phyloP scores from a whole-genome alignment of 2,113 vertebrate genomes.

The Ornithorhynchus anatinus region DNA sequence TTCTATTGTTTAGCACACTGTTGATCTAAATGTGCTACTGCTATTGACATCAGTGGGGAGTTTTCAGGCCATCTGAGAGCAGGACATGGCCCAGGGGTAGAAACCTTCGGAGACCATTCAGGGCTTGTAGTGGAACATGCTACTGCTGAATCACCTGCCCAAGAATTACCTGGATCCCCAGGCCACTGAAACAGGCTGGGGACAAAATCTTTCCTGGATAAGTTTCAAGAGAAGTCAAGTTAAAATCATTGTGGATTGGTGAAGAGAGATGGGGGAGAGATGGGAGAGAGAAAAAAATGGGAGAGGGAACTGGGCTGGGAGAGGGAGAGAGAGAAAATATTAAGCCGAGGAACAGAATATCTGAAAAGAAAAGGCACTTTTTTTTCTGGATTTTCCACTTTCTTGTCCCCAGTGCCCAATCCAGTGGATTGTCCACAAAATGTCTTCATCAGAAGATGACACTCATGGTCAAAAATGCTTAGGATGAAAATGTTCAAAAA shows the following conservation, averaged over 20 bases:
- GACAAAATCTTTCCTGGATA: too few relatives aligned
- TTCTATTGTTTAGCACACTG: conserved; percentile 3
- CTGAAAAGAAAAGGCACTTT: too few relatives aligned
- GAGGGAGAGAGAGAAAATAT: too few relatives aligned
- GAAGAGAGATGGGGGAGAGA: not conserved
- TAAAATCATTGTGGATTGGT: too few relatives aligned
- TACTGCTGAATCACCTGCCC: not conserved
- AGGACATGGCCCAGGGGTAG: conserved; percentile 19
- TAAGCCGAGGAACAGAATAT: too few relatives aligned
- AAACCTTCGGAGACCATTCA: not conserved
- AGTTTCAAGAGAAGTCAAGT: too few relatives aligned
- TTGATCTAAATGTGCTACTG: conserved; percentile 35
- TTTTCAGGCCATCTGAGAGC: conserved; percentile 20
- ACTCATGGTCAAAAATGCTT: too few relatives aligned
- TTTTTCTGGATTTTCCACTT: too few relatives aligned
- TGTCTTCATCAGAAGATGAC: too few relatives aligned
- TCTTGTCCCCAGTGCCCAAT: too few relatives aligned
- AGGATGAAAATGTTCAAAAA: too few relatives aligned
- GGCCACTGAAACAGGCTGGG: not conserved
- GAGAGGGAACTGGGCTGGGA: not conserved
- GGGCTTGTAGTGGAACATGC: not conserved
- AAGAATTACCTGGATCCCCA: not conserved
- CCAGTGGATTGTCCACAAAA: too few relatives aligned
- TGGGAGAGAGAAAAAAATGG: not conserved
- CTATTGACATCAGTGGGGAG: conserved; percentile 44